These are phyloP conservation scores for Cyprinus carpio DNA, from an alignment of 2,113 vertebrate genomes.

Conservation along the genomic window DNA sequence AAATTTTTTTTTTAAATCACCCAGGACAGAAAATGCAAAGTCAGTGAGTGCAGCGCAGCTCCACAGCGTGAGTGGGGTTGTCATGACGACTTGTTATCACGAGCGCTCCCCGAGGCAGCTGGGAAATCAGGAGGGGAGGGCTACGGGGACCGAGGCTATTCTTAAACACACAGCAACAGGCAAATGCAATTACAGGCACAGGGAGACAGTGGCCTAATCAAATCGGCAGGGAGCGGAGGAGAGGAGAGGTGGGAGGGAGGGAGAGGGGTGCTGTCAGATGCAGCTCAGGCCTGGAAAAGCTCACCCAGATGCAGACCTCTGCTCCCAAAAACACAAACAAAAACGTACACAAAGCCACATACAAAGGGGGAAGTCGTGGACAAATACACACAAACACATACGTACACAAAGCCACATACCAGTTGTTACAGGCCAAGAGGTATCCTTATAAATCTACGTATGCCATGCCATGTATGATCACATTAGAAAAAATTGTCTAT, in stretches of 20 bases:
- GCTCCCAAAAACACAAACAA: too few relatives aligned
- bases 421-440: constrained; percentile 1
- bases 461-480: constrained; percentile 11
- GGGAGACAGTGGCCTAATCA: constrained; percentile 71
- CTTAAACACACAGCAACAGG: constrained; percentile 78
- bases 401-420: too few relatives aligned
- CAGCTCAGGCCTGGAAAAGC: constrained; percentile 60
- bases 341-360: too few relatives aligned
- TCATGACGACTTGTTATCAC: constrained; percentile 61
- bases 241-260: constrained; percentile 35
- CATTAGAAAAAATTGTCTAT: too few relatives aligned
- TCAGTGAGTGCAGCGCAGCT: constrained; percentile 49
- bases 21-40: constrained; percentile 48
- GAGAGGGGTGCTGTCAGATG: constrained; percentile 59
- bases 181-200: constrained; percentile 74
- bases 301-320: constrained; percentile 55
- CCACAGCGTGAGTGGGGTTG: constrained; percentile 52
- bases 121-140: constrained; percentile 61
- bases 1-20: too few relatives aligned
- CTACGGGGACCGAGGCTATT: constrained; percentile 67
- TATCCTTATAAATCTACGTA: not conserved
- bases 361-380: too few relatives aligned
- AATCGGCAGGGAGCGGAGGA: constrained; percentile 68
- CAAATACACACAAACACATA: too few relatives aligned
- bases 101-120: constrained; percentile 53